phyloP scores from a whole-genome alignment of 1,140 invertebrate genomes.

The Drosophila rhopaloa region DNA sequence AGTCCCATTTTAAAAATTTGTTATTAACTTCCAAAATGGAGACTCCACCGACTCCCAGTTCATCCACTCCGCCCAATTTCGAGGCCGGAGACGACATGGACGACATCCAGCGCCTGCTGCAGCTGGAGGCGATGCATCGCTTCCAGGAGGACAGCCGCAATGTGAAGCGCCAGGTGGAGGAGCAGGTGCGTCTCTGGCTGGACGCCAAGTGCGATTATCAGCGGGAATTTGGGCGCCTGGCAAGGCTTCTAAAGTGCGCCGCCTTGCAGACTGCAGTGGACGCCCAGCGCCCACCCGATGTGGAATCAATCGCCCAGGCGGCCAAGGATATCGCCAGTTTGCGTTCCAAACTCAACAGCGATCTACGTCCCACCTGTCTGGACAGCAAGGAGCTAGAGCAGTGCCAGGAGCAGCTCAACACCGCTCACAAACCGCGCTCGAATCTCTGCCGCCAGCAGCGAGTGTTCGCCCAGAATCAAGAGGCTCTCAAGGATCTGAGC shows the following conservation, averaged over 20 bases:
- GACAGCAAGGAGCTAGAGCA: slow-evolving; percentile 11
- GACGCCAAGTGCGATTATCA: slow-evolving; percentile 60
- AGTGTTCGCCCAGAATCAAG: slow-evolving; percentile 31
- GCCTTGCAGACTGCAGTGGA: slow-evolving; percentile 23
- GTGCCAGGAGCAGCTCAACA: slow-evolving; percentile 29
- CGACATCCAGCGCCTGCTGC: slow-evolving; percentile 61
- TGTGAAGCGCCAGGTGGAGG: slow-evolving; percentile 66
- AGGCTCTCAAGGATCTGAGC: slow-evolving; percentile 19
- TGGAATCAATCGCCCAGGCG: neutral
- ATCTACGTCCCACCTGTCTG: slow-evolving; percentile 14
- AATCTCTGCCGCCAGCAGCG: slow-evolving; percentile 45
- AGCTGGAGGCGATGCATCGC: slow-evolving; percentile 65
- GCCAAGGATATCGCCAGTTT: neutral
- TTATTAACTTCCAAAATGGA: neutral
- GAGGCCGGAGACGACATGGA: slow-evolving; percentile 6
- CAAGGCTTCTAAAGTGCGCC: slow-evolving; percentile 31
- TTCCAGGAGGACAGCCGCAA: slow-evolving; percentile 54
- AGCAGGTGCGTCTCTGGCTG: slow-evolving; percentile 47
- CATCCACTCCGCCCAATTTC: neutral
- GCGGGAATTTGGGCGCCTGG: slow-evolving; percentile 25
- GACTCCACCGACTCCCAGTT: neutral
- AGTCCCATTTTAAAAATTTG: neutral
- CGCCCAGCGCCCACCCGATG: neutral
- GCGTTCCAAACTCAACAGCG: slow-evolving; percentile 22
- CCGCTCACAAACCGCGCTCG: slow-evolving; percentile 18